Evolutionary conservation across 2,888 invertebrate species (phyloP), one percentile per base, ranked within the genome.

Genomic region (Lingula anatina): DNA sequence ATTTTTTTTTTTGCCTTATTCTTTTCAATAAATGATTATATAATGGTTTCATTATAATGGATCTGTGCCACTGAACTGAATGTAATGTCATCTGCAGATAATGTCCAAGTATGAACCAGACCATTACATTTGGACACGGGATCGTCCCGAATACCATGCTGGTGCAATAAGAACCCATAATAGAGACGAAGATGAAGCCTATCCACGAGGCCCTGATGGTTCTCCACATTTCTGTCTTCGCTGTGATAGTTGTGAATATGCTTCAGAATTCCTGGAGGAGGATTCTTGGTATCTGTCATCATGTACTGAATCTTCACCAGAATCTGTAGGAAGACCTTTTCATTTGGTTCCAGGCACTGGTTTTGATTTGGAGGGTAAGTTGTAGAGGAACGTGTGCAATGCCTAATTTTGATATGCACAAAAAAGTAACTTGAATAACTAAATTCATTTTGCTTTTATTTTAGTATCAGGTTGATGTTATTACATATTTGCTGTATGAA

Each of bases 121-220:
- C 18, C 65, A 73, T 55, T 53, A 54, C 24, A 47, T 63, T 4
- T 76, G 77, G 77, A 61, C 60, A 35, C 56, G 77, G 20, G 64
- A 58, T 27, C 56, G 77, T 36, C 66, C 65, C 5, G 51, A 57
- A 4, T 66, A 73, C 52, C 77, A 77, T 60, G 67, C 64, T 15
- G 76, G 76, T 2, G 77, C 77, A 7, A 46, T 66, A 7, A 60
- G 76, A 42, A 56, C 56, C 35, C 74, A 73, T 49, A 51, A 62
- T 54, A 65, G 59, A 36, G 65, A 66, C 25, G 51, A 61, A 18
- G 63, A 64, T n/a, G 66, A 65, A 57, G 67, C 68, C 55, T 65
- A 64, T 9, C 73, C 73, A 0, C 52, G 67, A 23, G 75, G 75
- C 1, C 75, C 75, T 12, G 56, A 65, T 47, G 60, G 58, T 7